Percentiles rank a stretch among this genome's conserved stretches.
These are phyloP conservation scores for Ypsolopha sequella DNA, from an alignment of 2,888 invertebrate genomes.

Conservation along the genomic window DNA sequence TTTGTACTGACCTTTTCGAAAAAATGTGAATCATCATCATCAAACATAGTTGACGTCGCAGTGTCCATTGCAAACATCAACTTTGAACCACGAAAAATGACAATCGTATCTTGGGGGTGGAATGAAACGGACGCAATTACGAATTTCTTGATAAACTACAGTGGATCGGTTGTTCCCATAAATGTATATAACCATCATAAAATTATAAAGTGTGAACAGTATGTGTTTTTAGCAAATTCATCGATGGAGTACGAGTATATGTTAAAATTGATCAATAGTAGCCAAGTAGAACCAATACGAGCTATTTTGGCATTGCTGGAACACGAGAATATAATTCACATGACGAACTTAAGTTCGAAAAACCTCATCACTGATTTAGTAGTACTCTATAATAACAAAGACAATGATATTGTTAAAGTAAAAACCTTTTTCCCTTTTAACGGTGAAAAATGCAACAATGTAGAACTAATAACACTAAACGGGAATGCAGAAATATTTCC, in stretches of 20 bases:
- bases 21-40: neutral
- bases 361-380: conserved; percentile 33
- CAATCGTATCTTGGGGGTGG: conserved; percentile 25
- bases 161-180: conserved; percentile 20
- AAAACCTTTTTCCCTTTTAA: conserved; percentile 35
- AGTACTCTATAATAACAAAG: conserved; percentile 16
- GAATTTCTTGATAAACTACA: conserved; percentile 20
- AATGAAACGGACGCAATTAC: conserved; percentile 14
- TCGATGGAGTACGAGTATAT: conserved; percentile 24
- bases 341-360: conserved; percentile 28
- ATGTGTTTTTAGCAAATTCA: conserved; percentile 25
- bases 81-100: conserved; percentile 19
- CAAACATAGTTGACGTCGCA: conserved; percentile 13
- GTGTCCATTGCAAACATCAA: conserved; percentile 21
- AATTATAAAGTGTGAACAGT: conserved; percentile 16
- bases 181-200: conserved; percentile 9
- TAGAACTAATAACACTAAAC: conserved; percentile 20
- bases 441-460: conserved; percentile 25
- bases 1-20: too few relatives aligned
- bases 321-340: conserved; percentile 7
- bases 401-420: conserved; percentile 13
- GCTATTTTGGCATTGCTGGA: conserved; percentile 25
- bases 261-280: conserved; percentile 17
- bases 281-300: conserved; percentile 20
- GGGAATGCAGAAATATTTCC: conserved; percentile 20